Percentiles rank a stretch among this genome's conserved stretches.
These are phyloP conservation scores for Ailurus styani DNA, from an alignment of 2,113 vertebrate species.

Conservation along the genomic window DNA sequence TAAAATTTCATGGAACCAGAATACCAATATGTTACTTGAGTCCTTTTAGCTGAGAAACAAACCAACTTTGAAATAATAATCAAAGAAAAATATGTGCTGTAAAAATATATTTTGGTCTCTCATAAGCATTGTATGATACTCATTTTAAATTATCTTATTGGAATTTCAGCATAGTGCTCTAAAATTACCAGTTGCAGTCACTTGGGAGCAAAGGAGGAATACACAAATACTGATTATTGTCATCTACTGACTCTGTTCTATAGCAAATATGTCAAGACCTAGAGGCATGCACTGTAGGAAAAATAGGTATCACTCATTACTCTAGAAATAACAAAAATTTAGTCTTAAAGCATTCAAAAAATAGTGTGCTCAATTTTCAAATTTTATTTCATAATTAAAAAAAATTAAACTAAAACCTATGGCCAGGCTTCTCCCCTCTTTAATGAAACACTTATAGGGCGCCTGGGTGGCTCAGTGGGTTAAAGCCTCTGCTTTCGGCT, in stretches of 20 bases:
- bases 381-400: neutral
- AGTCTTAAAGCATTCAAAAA: neutral
- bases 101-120: neutral
- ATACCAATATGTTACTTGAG: neutral
- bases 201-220: neutral
- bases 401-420: neutral
- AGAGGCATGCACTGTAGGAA: neutral
- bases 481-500: too few relatives aligned
- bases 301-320: neutral
- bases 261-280: neutral
- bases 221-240: neutral
- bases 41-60: neutral
- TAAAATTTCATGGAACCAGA: neutral
- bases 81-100: neutral
- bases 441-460: neutral
- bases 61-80: neutral
- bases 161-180: neutral
- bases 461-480: too few relatives aligned
- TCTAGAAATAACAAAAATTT: neutral
- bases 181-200: neutral
- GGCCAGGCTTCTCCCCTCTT: neutral
- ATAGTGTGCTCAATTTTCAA: neutral
- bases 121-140: neutral
- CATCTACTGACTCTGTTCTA: neutral
- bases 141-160: conserved; percentile 19